Conservation (phyloP, 1,140 invertebrate genomes). For the Drosophila guanche region DNA sequence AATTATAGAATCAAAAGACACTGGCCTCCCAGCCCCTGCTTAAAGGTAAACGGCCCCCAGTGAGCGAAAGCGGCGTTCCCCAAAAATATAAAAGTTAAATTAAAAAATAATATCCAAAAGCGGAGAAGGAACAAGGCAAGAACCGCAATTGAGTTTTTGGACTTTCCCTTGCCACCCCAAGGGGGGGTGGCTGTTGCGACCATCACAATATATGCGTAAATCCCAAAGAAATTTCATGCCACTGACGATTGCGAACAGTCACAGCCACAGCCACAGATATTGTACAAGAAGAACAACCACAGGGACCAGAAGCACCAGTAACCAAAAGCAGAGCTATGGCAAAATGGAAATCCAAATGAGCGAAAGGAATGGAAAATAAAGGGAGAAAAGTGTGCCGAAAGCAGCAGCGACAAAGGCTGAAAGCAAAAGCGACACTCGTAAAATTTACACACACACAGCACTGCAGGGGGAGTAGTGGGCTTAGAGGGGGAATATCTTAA, state of each 20-base stretch:
- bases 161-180: conserved; percentile 13
- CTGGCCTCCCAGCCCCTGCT: conserved; percentile 18
- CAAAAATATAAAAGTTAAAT: conserved; percentile 76
- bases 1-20: conserved; percentile 66
- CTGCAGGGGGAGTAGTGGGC: neutral
- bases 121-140: conserved; percentile 46
- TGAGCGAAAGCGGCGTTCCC: neutral
- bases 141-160: conserved; percentile 79
- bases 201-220: conserved; percentile 71
- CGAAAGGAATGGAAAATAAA: conserved; percentile 22
- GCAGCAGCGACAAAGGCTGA: conserved; percentile 42
- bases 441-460: conserved; percentile 50
- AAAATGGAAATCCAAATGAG: conserved; percentile 63
- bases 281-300: conserved; percentile 6
- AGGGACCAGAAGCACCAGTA: neutral
- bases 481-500: conserved; percentile 29
- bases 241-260: conserved; percentile 22
- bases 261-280: neutral
- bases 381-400: conserved; percentile 47
- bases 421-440: conserved; percentile 56
- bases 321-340: conserved; percentile 9
- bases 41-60: conserved; percentile 64
- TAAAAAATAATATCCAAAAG: conserved; percentile 72
- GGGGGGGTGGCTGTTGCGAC: neutral
- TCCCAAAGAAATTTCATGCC: conserved; percentile 72